Base-by-base conservation (phyloP, 2,113 vertebrate species). In the Hyla sarda region DNA sequence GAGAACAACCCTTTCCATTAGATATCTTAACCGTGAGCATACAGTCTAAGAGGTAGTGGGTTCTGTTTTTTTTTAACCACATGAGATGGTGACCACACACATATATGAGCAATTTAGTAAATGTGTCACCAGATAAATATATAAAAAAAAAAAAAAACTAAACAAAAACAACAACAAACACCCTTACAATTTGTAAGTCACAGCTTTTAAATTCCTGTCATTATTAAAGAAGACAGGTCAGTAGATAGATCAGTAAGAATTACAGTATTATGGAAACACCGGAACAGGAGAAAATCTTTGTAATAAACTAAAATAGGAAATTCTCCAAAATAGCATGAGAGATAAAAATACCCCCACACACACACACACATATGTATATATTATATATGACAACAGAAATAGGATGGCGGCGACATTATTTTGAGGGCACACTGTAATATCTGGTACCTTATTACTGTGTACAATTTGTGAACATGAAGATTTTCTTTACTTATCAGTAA, bases 191-290 rank as follows among this genome's bases (percentile, higher is more conserved):
- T 56, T 78, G 0, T 13, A 80, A 12, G 56, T 80, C 77, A 79
- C 77, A 80, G 77, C 37, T 80, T 80, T 10, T 62, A 78, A 52
- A 58, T 45, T 14, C 21, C 48, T 62, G 77, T 62, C 23, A 28
- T 62, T 25, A 45, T 34, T 45, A 37, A 79, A 60, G 1, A 50
- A 79, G 12, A 41, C 16, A 41, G 21, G 58, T 62, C 58, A 62
- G 25, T 28, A 62, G 10, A 62, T 3, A 13, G 54, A 32, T 56
- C 34, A 79, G 54, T 37, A 34, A 37, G 21, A 80, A 30, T 62
- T 34, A 62, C 34, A 80, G 54, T 62, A 37, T 25, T 6, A 50
- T 11, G 6, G 19, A 19, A 21, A 50, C 74, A 77, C 74, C 13
- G 28, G 19, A 4, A 75, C 5, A 77, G 5, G 9, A 16, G 3